Conservation (phyloP, 2,888 invertebrate genomes). For the Diaperis boleti region DNA sequence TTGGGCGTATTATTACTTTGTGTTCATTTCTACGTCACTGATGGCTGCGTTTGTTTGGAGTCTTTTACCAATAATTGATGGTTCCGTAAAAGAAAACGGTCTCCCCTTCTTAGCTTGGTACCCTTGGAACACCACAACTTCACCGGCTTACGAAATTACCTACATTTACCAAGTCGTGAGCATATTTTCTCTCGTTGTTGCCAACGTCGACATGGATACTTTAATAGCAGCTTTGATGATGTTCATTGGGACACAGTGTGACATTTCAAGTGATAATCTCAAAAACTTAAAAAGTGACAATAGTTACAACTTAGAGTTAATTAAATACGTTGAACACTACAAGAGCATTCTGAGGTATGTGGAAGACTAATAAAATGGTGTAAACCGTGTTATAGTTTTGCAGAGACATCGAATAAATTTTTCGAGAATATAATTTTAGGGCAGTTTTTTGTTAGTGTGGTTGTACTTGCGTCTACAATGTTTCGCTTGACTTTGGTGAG, state of each 20-base stretch:
- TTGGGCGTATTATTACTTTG: too few species aligned
- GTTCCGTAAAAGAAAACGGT: not conserved
- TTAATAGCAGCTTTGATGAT: not conserved
- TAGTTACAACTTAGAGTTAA: not conserved
- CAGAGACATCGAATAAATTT: constrained; percentile 3
- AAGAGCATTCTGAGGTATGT: constrained; percentile 13
- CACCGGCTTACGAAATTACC: constrained; percentile 21
- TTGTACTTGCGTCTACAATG: constrained; percentile 1
- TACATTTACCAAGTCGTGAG: constrained; percentile 14
- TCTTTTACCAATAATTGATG: constrained; percentile 41
- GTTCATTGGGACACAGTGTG: constrained; percentile 4
- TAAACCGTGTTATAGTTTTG: constrained; percentile 35
- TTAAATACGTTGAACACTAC: constrained; percentile 34
- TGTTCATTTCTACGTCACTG: too few species aligned
- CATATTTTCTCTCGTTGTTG: not conserved
- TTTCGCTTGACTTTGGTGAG: constrained; percentile 25
- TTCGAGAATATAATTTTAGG: constrained; percentile 17
- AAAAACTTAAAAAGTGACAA: constrained; percentile 1
- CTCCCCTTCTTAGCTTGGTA: constrained; percentile 4
- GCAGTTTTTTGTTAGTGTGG: constrained; percentile 17
- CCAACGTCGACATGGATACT: constrained; percentile 1
- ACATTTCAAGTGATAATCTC: constrained; percentile 2
- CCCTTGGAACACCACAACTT: not conserved
- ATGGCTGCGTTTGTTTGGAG: too few species aligned
- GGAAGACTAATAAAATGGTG: too few species aligned